These are phyloP conservation scores for Vannuccia rotundouncinata DNA, from an alignment of 2,888 invertebrate species.

Conservation along the genomic window DNA sequence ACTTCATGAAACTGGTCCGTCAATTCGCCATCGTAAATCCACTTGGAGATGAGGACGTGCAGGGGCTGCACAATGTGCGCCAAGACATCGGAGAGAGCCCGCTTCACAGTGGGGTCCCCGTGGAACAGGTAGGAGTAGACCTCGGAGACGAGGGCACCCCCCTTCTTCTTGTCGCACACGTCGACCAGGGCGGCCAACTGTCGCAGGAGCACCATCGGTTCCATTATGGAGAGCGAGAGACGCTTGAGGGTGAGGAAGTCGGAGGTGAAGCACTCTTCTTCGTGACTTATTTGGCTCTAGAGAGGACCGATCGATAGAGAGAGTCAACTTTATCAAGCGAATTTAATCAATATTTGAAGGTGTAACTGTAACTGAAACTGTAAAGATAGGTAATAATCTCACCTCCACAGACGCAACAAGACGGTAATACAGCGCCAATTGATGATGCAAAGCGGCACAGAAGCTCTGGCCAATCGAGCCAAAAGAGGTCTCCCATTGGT, in stretches of 20 bases:
- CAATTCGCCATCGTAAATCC: constrained; percentile 85
- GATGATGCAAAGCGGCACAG: constrained; percentile 73
- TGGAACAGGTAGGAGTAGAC: constrained; percentile 76
- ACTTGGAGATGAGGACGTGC: constrained; percentile 73
- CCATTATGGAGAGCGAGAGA: constrained; percentile 73
- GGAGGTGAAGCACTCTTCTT: neutral
- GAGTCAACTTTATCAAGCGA: neutral
- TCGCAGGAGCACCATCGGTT: constrained; percentile 72
- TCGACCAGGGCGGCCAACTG: constrained; percentile 76
- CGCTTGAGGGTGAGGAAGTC: constrained; percentile 49
- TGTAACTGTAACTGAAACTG: no score
- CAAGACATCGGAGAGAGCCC: constrained; percentile 61
- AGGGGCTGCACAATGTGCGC: constrained; percentile 61
- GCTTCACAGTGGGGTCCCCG: constrained; percentile 64
- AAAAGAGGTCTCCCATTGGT: constrained; percentile 62
- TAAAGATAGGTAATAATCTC: neutral
- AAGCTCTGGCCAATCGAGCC: constrained; percentile 66
- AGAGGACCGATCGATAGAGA: neutral
- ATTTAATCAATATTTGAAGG: neutral
- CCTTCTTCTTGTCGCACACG: constrained; percentile 67
- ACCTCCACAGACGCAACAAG: constrained; percentile 74
- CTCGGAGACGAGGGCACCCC: constrained; percentile 78
- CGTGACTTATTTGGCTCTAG: neutral
- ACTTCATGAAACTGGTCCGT: constrained; percentile 81
- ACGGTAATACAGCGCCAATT: constrained; percentile 78